A percentile compares a stretch with the other conserved stretches of the same genome.
phyloP scores from a whole-genome alignment of 2,113 vertebrate species.

The Phodopus roborovskii region DNA sequence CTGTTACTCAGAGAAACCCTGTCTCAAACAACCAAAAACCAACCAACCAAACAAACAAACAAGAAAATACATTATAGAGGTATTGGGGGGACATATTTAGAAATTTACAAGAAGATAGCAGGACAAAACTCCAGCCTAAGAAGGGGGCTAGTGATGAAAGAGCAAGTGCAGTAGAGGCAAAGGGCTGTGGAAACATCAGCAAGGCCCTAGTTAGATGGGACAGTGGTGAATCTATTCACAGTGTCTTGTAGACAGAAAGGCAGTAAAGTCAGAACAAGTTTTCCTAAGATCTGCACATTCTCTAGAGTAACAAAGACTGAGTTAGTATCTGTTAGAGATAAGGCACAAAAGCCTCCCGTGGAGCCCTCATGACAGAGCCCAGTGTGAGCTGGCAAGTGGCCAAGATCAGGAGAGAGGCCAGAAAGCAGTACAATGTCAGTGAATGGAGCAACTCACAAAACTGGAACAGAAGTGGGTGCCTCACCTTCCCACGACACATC shows the following conservation, averaged over 20 bases:
- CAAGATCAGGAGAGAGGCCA: background rate
- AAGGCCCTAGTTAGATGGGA: background rate
- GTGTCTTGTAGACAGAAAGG: background rate
- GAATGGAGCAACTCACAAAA: conserved; percentile 53
- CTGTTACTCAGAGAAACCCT: too few species aligned
- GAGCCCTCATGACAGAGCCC: background rate
- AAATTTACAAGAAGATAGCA: conserved; percentile 19
- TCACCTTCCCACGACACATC: background rate
- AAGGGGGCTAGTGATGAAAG: background rate
- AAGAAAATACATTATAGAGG: conserved; percentile 11
- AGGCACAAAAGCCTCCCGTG: background rate
- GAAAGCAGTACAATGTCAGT: background rate
- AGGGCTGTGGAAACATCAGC: background rate
- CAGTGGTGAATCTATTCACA: background rate
- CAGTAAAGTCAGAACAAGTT: background rate
- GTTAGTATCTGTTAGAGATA: conserved; percentile 4
- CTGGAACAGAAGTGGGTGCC: background rate
- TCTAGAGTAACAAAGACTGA: conserved; percentile 23
- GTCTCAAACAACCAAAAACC: too few species aligned
- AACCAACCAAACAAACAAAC: too few species aligned
- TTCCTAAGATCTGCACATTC: background rate
- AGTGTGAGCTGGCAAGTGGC: background rate
- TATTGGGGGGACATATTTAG: background rate
- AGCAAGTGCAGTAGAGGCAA: background rate
- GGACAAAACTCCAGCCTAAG: background rate